Conservation (phyloP, 2,113 vertebrate genomes). For the Daboia siamensis region DNA sequence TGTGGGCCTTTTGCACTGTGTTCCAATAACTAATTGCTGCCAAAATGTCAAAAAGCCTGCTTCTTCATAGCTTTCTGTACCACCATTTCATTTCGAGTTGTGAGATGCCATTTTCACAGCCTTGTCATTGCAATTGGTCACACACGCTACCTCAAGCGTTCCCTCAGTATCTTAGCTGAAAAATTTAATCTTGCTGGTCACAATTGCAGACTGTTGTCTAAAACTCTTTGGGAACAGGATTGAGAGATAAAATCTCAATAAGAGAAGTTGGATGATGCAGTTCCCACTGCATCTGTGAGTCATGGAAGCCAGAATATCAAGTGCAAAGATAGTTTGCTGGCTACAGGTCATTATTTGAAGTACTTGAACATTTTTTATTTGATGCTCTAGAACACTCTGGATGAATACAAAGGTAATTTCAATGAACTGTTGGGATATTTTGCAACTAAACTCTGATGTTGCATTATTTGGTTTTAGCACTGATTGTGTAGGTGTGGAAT, state of each 20-base stretch:
- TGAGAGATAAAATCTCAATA: constrained; percentile 60
- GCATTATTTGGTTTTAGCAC: neutral
- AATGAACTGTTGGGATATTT: neutral
- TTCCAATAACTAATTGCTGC: constrained; percentile 34
- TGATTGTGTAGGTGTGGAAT: neutral
- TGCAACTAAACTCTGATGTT: neutral
- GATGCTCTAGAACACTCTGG: neutral
- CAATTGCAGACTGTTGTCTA: constrained; percentile 49
- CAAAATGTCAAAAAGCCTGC: constrained; percentile 42
- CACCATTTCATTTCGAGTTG: constrained; percentile 62
- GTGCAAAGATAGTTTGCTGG: neutral
- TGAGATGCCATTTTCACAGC: constrained; percentile 61
- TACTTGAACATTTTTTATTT: neutral
- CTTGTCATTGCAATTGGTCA: constrained; percentile 65
- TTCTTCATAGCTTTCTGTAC: constrained; percentile 48
- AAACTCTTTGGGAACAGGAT: constrained; percentile 47
- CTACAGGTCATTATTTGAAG: neutral
- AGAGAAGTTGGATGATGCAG: constrained; percentile 51
- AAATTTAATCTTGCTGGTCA: constrained; percentile 59
- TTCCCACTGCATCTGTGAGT: constrained; percentile 48
- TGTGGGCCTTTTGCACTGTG: neutral
- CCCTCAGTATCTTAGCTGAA: constrained; percentile 47
- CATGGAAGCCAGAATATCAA: neutral
- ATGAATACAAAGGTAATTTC: neutral
- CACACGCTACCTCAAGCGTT: constrained; percentile 32